phyloP scores from a whole-genome alignment of 2,888 invertebrate genomes.

The Agrochola lychnidis region DNA sequence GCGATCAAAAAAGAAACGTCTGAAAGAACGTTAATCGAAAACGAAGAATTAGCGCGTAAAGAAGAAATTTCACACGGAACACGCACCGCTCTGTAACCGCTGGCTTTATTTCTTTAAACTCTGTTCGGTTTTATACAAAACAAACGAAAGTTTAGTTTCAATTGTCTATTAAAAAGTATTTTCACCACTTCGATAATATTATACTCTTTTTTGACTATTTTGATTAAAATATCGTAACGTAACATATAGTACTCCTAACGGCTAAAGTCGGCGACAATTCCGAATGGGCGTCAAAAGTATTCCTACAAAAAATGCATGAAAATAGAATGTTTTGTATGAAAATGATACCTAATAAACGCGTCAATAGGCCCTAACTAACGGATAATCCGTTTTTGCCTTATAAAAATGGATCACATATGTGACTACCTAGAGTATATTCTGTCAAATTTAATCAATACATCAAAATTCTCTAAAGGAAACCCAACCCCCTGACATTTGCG shows the following conservation, averaged over 20 bases:
- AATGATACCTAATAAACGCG: background rate
- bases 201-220: background rate
- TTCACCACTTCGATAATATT: background rate
- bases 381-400: background rate
- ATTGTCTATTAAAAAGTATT: background rate
- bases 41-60: too few relatives aligned
- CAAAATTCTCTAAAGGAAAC: constrained; percentile 18
- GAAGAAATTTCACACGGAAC: too few relatives aligned
- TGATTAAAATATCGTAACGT: background rate
- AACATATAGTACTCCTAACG: background rate
- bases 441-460: constrained; percentile 17
- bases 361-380: background rate
- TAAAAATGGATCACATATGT: constrained; percentile 23
- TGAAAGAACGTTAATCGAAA: too few relatives aligned
- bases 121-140: background rate
- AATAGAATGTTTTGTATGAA: background rate
- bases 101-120: too few relatives aligned
- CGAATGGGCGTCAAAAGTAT: background rate
- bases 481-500: constrained; percentile 4
- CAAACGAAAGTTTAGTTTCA: background rate
- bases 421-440: background rate
- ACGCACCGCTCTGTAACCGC: too few relatives aligned
- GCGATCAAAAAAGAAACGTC: too few relatives aligned
- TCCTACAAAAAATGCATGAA: background rate
- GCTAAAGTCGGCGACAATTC: background rate